Conservation (phyloP, 2,888 invertebrate genomes). For the Drosophila helvetica region DNA sequence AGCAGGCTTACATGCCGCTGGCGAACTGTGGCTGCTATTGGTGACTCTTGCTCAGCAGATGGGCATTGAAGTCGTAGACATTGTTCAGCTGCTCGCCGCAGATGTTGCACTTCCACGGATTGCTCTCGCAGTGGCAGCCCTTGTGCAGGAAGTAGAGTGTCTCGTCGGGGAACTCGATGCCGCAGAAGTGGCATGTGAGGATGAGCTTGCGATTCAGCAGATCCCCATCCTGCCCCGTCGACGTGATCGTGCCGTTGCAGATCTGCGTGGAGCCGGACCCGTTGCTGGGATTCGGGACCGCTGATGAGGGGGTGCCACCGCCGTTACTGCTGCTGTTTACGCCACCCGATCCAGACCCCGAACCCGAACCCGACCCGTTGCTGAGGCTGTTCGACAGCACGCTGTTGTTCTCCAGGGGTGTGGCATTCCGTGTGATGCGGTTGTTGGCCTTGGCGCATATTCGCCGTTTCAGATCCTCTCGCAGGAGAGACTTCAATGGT, state of each 20-base stretch:
- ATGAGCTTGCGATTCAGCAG: slow-evolving; percentile 85
- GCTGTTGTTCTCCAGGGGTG: slow-evolving; percentile 78
- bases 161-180: slow-evolving; percentile 97
- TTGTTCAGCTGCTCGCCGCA: slow-evolving; percentile 98
- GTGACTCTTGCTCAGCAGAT: slow-evolving; percentile 96
- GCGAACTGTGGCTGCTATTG: slow-evolving; percentile 86
- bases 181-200: slow-evolving; percentile 94
- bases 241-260: slow-evolving; percentile 88
- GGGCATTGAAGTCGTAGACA: slow-evolving; percentile 98
- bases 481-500: slow-evolving; percentile 92
- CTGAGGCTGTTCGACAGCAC: slow-evolving; percentile 79
- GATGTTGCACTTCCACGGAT: slow-evolving; percentile 98
- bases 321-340: slow-evolving; percentile 54
- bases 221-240: slow-evolving; percentile 87
- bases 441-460: slow-evolving; percentile 89
- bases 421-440: slow-evolving; percentile 84
- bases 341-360: slow-evolving; percentile 13
- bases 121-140: slow-evolving; percentile 98
- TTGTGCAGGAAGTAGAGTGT: slow-evolving; percentile 98
- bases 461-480: slow-evolving; percentile 93
- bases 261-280: slow-evolving; percentile 84
- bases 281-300: slow-evolving; percentile 57
- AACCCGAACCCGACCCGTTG: slow-evolving; percentile 32
- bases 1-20: slow-evolving; percentile 43
- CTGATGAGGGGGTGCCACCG: slow-evolving; percentile 40